Base-by-base conservation (phyloP, 2,797 vertebrate species). In the Parambassis ranga region DNA sequence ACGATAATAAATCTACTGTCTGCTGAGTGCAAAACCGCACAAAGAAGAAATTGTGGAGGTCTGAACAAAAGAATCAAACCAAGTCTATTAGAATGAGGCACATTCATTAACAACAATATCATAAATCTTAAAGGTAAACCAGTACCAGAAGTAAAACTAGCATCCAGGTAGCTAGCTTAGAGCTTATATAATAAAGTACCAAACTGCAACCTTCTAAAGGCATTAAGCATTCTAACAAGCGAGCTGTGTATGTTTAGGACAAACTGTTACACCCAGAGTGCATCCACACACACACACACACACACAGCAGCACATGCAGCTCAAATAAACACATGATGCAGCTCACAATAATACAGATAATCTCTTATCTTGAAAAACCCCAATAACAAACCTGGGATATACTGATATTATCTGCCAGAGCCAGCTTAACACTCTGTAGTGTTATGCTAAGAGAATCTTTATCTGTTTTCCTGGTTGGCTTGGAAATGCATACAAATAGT, bases 1-100 rank as follows among this genome's bases (percentile, higher is more conserved):
- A 62, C 51, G 43, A 74, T 72, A 72, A 86, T 74, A 84, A 83
- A 82, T 82, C 72, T 69, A 39, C 39, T 30, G 44, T 64, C 48
- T 61, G 47, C 31, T 52, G 49, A 63, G 57, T 68, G 56, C 10
- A 23, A 82, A 65, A 66, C 50, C 69, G 36, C 47, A 57, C 50
- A 63, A 14, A 6, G 23, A 50, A 42, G 33, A 56, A 48, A 71
- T 67, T 48, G 0, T 11, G 11, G 24, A 5, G 2, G 26, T 28
- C 14, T 26, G 46, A 48, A 32, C 18, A 0, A 44, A 51, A n/a
- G 9, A 49, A 50, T 38, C 7, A 28, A 60, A 49, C 8, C 6
- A 42, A 42, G 46, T 31, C 30, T 22, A 41, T 37, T 47, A 26
- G n/a, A n/a, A 42, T 44, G 62, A 39, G 35, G 2, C 35, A 62